These are phyloP conservation scores for Allolobophora icterica DNA, from an alignment of 2,888 invertebrate species.

Conservation along the genomic window DNA sequence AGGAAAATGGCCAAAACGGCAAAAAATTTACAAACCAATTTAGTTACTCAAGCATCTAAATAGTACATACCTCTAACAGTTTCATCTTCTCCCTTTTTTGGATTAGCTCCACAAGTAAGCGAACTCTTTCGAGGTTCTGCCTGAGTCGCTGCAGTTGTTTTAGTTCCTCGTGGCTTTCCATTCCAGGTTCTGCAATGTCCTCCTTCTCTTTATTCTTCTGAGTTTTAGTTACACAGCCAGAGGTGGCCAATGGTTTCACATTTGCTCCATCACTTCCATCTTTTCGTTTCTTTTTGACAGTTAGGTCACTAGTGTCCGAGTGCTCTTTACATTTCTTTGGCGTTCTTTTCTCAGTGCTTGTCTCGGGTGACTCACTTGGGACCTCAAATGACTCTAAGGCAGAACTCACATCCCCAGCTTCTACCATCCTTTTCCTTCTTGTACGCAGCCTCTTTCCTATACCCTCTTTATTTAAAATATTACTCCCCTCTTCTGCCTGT, in stretches of 20 bases:
- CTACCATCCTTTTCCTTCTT: background rate
- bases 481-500: background rate
- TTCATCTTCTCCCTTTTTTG: conserved; percentile 94
- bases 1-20: background rate
- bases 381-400: background rate
- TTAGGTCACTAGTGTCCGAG: background rate
- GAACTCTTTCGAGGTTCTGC: conserved; percentile 90
- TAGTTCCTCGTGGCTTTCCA: background rate
- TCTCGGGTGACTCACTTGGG: background rate
- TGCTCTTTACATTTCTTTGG: background rate
- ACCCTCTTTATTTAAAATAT: background rate
- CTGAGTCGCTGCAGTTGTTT: conserved; percentile 61
- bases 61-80: conserved; percentile 67
- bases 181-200: background rate
- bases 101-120: conserved; percentile 89
- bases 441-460: background rate
- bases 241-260: background rate
- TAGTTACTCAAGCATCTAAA: background rate
- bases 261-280: background rate
- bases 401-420: background rate
- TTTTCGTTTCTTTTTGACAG: background rate
- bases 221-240: background rate
- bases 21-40: background rate
- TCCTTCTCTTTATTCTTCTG: background rate
- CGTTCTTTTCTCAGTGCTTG: background rate